phyloP scores from a whole-genome alignment of 2,888 invertebrate genomes.

The Biston betularia region DNA sequence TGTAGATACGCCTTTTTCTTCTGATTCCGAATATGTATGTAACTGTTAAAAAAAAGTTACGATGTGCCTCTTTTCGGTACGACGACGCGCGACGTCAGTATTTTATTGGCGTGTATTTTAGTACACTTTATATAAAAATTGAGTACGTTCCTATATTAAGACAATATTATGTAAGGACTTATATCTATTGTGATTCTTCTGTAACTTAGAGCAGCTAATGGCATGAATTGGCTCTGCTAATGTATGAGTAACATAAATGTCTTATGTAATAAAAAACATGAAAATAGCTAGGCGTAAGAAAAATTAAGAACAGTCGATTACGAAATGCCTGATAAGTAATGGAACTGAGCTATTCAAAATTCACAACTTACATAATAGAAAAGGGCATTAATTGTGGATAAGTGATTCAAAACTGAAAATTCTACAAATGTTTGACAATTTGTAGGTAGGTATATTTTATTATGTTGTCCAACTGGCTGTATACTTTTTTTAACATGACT shows the following conservation, averaged over 20 bases:
- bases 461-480: too few relatives aligned
- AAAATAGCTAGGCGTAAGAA: conserved; percentile 1
- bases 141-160: neutral
- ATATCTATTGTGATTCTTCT: conserved; percentile 18
- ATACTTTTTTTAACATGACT: conserved; percentile 8
- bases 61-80: too few relatives aligned
- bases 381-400: neutral
- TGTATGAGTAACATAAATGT: conserved; percentile 7
- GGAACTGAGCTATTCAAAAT: neutral
- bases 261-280: conserved; percentile 14
- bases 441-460: too few relatives aligned
- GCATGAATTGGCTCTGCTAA: conserved; percentile 21
- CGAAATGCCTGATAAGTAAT: neutral
- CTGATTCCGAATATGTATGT: too few relatives aligned
- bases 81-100: too few relatives aligned
- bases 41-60: too few relatives aligned
- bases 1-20: too few relatives aligned
- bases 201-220: conserved; percentile 23
- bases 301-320: neutral
- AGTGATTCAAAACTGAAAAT: neutral
- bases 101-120: too few relatives aligned
- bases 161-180: neutral
- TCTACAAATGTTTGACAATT: too few relatives aligned
- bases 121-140: neutral
- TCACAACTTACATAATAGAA: neutral